A percentile compares a stretch with the other conserved stretches of the same genome.
phyloP scores from a whole-genome alignment of 2,888 invertebrate genomes.

The Panzeria rudis region DNA sequence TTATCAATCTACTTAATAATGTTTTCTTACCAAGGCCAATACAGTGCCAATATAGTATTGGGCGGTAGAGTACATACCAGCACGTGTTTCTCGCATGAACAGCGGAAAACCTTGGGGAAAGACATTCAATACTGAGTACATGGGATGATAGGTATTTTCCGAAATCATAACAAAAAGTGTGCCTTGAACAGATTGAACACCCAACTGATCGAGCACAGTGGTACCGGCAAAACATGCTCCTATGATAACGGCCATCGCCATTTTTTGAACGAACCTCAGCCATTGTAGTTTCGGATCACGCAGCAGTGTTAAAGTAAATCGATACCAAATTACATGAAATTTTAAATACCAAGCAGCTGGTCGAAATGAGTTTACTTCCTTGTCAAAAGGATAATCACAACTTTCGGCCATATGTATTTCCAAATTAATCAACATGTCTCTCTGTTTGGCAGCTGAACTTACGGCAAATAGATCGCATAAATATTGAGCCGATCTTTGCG shows the following conservation, averaged over 20 bases:
- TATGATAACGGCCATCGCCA: constrained; percentile 90
- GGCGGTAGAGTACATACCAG: constrained; percentile 91
- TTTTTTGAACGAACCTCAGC: constrained; percentile 91
- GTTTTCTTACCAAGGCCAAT: constrained; percentile 89
- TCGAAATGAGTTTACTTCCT: constrained; percentile 83
- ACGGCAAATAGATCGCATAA: constrained; percentile 92
- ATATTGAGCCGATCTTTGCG: constrained; percentile 88
- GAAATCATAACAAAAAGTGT: constrained; percentile 93
- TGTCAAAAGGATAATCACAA: constrained; percentile 83
- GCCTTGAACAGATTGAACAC: constrained; percentile 94
- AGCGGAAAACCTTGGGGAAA: constrained; percentile 92
- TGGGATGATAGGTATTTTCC: constrained; percentile 95
- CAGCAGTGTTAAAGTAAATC: constrained; percentile 89
- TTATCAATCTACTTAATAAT: not conserved
- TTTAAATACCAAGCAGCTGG: constrained; percentile 89
- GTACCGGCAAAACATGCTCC: constrained; percentile 94
- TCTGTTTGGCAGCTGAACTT: constrained; percentile 90
- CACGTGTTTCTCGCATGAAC: constrained; percentile 91
- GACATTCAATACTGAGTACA: constrained; percentile 94
- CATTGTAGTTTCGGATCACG: constrained; percentile 92
- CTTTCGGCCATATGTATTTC: constrained; percentile 88
- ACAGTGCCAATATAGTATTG: constrained; percentile 92
- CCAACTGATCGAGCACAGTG: constrained; percentile 89
- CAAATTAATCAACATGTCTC: constrained; percentile 89
- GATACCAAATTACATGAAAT: constrained; percentile 90